Evolutionary conservation across 2,888 invertebrate genomes (phyloP).

Genomic region (Ochropacha duplaris): DNA sequence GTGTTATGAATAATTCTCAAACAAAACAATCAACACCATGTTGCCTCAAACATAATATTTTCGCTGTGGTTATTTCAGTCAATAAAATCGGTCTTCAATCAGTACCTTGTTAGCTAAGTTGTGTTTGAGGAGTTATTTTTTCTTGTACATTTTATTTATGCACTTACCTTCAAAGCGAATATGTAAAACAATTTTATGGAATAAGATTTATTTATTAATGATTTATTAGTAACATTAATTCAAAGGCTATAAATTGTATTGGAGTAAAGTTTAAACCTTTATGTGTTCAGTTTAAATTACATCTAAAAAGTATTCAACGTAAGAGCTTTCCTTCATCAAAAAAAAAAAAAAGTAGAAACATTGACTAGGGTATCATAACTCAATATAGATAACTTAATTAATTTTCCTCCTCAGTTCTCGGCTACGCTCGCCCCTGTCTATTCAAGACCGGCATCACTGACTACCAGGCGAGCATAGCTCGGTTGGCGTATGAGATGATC

Average conservation of each 20-base stretch:
- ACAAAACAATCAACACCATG: background rate
- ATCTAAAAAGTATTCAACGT: too few relatives aligned
- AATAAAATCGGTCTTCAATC: background rate
- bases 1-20: background rate
- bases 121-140: background rate
- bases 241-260: background rate
- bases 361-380: constrained; percentile 2
- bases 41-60: background rate
- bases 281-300: background rate
- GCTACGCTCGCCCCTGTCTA: constrained; percentile 59
- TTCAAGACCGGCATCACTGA: constrained; percentile 67
- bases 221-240: background rate
- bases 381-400: background rate
- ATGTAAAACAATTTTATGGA: background rate
- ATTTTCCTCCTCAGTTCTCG: constrained; percentile 43
- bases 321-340: too few relatives aligned
- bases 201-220: background rate
- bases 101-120: background rate
- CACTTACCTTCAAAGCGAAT: background rate
- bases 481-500: constrained; percentile 69
- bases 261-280: background rate
- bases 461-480: constrained; percentile 65
- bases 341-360: background rate
- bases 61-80: background rate
- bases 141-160: background rate